Conservation (phyloP, 2,113 vertebrate species). For the Heterotis niloticus region DNA sequence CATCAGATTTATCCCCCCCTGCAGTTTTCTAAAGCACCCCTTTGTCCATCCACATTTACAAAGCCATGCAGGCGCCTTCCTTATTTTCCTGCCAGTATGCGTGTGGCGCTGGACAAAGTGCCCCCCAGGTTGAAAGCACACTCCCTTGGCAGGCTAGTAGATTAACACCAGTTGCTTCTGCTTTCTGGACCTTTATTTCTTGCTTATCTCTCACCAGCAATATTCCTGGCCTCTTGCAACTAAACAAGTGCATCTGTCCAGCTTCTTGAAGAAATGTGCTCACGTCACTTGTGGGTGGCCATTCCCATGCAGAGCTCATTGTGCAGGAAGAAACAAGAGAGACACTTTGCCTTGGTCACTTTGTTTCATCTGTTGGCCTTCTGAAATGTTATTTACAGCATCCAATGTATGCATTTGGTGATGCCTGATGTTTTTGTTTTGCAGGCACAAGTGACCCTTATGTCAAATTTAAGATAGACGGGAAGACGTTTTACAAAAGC, state of each 20-base stretch:
- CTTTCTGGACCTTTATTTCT: constrained; percentile 4
- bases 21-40: background rate
- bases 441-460: constrained; percentile 96
- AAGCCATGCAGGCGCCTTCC: constrained; percentile 2
- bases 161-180: constrained; percentile 24
- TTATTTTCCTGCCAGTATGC: constrained; percentile 5
- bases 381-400: background rate
- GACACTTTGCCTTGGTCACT: background rate
- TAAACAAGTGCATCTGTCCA: background rate
- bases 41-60: constrained; percentile 8
- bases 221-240: background rate
- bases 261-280: background rate
- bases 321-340: background rate
- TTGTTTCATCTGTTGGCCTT: background rate
- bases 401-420: background rate
- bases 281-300: background rate
- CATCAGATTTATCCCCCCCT: constrained; percentile 63
- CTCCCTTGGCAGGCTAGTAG: background rate
- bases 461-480: constrained; percentile 91
- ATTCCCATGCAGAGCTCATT: background rate
- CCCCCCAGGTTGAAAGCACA: background rate
- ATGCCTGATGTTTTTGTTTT: constrained; percentile 19
- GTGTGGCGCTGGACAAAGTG: background rate
- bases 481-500: constrained; percentile 95
- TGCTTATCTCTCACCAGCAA: background rate